A percentile compares a stretch with the other conserved stretches of the same genome.
These are phyloP conservation scores for Coregonus ussuriensis DNA, from an alignment of 2,797 vertebrate species.

Conservation along the genomic window DNA sequence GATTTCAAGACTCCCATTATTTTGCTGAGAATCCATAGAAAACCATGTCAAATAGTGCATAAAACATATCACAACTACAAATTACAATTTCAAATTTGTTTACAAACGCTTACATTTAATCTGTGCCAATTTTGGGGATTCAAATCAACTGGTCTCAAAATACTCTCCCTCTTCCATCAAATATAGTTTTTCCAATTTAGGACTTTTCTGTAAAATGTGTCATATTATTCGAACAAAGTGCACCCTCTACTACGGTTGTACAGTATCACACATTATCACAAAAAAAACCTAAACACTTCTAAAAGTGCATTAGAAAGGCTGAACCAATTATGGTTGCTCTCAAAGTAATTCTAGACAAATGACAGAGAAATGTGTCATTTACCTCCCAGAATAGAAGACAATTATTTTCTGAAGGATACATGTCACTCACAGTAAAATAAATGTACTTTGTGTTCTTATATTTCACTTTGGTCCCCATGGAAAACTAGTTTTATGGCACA, in stretches of 20 bases:
- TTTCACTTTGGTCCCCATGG: background rate
- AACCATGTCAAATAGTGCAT: background rate
- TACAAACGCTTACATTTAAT: background rate
- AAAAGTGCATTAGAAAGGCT: conserved; percentile 19
- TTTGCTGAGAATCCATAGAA: too few relatives aligned
- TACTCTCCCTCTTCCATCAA: background rate
- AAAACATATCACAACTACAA: background rate
- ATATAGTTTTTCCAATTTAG: background rate
- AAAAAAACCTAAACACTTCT: conserved; percentile 31
- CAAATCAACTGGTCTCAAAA: background rate
- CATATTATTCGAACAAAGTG: conserved; percentile 23
- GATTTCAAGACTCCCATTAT: background rate
- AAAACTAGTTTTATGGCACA: background rate
- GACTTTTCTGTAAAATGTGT: background rate
- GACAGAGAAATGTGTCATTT: background rate
- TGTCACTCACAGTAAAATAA: background rate
- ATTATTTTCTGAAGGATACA: background rate
- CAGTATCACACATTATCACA: background rate
- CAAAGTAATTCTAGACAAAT: background rate
- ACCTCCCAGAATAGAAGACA: background rate
- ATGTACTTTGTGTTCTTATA: background rate
- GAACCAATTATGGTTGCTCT: background rate
- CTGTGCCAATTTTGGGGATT: background rate
- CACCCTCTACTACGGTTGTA: conserved; percentile 9
- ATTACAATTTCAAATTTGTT: too few relatives aligned